Evolutionary conservation across 2,797 vertebrate genomes (phyloP).

Genomic region (Malacoctenus gilli): DNA sequence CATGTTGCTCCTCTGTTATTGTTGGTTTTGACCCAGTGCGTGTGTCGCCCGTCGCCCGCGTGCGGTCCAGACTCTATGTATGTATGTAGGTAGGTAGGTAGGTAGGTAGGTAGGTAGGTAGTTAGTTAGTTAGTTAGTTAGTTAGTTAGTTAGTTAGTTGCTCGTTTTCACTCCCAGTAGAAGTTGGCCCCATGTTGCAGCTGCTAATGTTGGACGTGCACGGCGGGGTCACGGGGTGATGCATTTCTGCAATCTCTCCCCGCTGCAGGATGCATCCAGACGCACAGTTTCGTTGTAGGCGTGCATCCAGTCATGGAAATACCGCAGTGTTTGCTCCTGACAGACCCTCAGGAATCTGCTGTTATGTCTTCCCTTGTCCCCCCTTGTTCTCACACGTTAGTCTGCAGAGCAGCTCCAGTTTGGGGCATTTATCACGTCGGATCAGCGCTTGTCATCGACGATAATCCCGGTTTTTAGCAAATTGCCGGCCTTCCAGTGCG

Average conservation of each 20-base stretch:
- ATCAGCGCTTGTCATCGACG: constrained; percentile 37
- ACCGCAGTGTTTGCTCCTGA: constrained; percentile 54
- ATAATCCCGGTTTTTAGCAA: constrained; percentile 38
- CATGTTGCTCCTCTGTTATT: constrained; percentile 62
- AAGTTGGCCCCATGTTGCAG: no score
- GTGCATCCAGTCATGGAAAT: constrained; percentile 47
- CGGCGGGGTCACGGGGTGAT: background rate
- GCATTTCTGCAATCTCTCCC: constrained; percentile 4
- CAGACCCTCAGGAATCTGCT: constrained; percentile 76
- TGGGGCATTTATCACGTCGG: constrained; percentile 38
- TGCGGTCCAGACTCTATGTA: no score
- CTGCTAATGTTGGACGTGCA: no score
- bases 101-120: no score
- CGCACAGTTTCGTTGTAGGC: constrained; percentile 23
- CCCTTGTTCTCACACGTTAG: constrained; percentile 34
- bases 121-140: no score
- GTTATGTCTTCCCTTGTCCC: constrained; percentile 74
- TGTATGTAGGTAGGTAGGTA: no score
- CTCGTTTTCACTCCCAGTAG: constrained; percentile 24
- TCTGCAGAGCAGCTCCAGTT: constrained; percentile 32
- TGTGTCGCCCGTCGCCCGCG: no score
- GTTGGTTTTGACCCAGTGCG: constrained; percentile 48
- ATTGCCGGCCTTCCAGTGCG: constrained; percentile 2
- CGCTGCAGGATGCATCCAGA: constrained; percentile 39
- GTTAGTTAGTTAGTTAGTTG: no score